Evolutionary conservation across 2,113 vertebrate species (phyloP).

Genomic region (Microcebus tavaratra): DNA sequence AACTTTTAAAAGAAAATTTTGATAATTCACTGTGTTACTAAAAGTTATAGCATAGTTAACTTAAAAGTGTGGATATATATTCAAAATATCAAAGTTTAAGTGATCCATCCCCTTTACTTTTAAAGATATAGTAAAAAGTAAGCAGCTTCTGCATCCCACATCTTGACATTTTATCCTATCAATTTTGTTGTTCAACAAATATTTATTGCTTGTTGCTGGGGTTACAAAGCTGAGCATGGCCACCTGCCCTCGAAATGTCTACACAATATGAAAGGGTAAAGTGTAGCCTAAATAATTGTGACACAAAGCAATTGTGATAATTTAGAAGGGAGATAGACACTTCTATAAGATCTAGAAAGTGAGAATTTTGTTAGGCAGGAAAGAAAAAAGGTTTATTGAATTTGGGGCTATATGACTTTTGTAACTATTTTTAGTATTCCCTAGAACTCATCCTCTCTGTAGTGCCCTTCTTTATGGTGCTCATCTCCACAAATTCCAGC

Average conservation of each 20-base stretch:
- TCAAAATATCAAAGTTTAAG: not conserved
- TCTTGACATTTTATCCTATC: not conserved
- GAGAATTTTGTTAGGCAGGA: not conserved
- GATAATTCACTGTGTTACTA: not conserved
- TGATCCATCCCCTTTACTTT: not conserved
- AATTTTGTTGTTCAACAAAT: not conserved
- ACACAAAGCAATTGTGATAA: not conserved
- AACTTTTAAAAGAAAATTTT: not conserved
- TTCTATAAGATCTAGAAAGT: not conserved
- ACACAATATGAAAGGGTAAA: not conserved
- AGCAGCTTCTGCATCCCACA: not conserved
- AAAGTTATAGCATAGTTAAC: not conserved
- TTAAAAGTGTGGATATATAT: not conserved
- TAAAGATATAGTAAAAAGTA: not conserved
- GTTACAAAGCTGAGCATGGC: not conserved
- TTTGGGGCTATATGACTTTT: not conserved
- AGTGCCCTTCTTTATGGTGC: not conserved
- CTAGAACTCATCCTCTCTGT: not conserved
- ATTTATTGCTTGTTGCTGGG: not conserved
- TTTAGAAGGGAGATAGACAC: rapidly evolving
- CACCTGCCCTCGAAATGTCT: not conserved
- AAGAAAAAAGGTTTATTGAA: not conserved
- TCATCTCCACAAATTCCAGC: not conserved
- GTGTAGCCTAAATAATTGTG: not conserved
- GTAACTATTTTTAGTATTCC: not conserved